A percentile compares a stretch with the other conserved stretches of the same genome.
Conservation (phyloP, 2,113 vertebrate species). For the Chlamydotis undulata region DNA sequence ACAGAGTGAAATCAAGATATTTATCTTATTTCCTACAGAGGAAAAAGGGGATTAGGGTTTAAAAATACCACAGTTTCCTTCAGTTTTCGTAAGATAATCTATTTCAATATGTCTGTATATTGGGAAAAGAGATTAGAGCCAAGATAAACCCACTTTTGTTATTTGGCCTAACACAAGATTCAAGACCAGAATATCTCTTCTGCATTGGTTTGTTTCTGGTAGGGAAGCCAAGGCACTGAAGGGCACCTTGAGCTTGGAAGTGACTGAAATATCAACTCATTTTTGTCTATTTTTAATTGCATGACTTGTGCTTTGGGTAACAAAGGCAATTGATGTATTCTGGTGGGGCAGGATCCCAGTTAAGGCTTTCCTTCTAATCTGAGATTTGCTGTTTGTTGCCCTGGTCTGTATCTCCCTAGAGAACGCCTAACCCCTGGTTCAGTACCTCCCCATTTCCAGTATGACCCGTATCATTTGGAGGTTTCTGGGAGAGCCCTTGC, state of each 20-base stretch:
- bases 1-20: constrained; percentile 53
- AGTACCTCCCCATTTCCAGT: neutral
- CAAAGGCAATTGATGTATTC: neutral
- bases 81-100: neutral
- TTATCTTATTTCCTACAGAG: constrained; percentile 48
- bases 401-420: neutral
- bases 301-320: neutral
- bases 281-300: neutral
- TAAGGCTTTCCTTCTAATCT: neutral
- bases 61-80: constrained; percentile 23
- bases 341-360: neutral
- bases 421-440: neutral
- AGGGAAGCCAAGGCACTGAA: neutral
- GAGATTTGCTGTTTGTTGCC: neutral
- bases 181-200: neutral
- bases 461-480: neutral
- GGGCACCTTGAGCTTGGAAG: neutral
- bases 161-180: neutral
- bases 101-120: neutral
- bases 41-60: constrained; percentile 31
- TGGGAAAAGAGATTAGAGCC: constrained; percentile 10
- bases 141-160: constrained; percentile 3
- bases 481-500: neutral
- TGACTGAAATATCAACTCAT: neutral
- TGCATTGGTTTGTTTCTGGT: neutral